A percentile compares a stretch with the other conserved stretches of the same genome.
phyloP scores from a whole-genome alignment of 2,888 invertebrate genomes.

The Onchidella celtica region DNA sequence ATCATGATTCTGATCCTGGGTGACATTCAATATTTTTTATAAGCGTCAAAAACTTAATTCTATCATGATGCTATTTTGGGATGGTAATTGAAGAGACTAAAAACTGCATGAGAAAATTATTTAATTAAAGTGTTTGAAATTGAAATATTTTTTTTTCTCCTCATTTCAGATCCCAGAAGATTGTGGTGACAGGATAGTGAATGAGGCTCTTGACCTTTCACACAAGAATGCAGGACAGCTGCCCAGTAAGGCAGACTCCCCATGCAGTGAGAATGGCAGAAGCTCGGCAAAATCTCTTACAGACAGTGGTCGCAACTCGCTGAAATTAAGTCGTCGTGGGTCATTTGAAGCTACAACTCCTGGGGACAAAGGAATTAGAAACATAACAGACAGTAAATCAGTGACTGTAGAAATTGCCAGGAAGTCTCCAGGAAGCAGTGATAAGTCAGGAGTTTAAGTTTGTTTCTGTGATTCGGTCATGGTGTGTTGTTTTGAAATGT shows the following conservation, averaged over 20 bases:
- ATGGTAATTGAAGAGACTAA: no score
- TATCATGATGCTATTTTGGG: no score
- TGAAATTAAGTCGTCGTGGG: conserved; percentile 16
- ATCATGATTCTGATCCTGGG: no score
- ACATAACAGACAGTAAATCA: conserved; percentile 9
- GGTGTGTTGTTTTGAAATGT: no score
- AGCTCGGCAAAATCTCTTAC: conserved; percentile 16
- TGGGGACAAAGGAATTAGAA: conserved; percentile 4
- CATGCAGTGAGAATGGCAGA: conserved; percentile 31
- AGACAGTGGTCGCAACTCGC: conserved; percentile 19
- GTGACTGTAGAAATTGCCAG: conserved; percentile 29
- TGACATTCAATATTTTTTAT: no score
- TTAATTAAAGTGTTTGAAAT: no score
- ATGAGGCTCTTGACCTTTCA: conserved; percentile 92
- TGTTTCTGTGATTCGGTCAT: no score
- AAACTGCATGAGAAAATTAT: no score
- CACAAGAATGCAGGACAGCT: conserved; percentile 85
- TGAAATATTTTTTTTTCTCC: no score
- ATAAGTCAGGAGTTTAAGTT: not conserved
- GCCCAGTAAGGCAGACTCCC: conserved; percentile 47
- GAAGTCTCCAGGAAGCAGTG: conserved; percentile 22
- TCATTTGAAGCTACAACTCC: not conserved
- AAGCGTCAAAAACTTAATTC: no score
- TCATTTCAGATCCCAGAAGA: conserved; percentile 87
- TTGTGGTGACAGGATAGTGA: conserved; percentile 90